Conservation (phyloP, 2,888 invertebrate genomes). For the Noctua comes region DNA sequence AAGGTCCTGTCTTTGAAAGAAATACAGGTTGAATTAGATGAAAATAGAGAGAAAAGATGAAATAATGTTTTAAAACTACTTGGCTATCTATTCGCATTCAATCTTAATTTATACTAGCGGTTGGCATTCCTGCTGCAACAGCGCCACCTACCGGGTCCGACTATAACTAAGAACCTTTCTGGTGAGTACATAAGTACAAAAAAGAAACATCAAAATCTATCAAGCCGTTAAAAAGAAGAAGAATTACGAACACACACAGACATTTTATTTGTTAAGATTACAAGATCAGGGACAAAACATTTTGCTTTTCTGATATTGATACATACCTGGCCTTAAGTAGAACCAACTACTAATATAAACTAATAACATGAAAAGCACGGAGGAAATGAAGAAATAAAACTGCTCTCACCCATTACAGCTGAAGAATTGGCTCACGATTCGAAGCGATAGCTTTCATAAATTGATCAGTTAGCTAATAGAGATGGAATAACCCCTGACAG, state of each 20-base stretch:
- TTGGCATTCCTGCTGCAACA: background rate
- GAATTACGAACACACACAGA: background rate
- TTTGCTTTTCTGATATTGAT: background rate
- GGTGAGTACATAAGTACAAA: background rate
- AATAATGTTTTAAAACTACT: background rate
- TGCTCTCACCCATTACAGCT: constrained; percentile 43
- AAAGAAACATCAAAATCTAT: background rate
- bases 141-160: background rate
- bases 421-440: constrained; percentile 57
- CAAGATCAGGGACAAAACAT: background rate
- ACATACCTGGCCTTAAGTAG: background rate
- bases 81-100: background rate
- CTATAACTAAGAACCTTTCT: background rate
- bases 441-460: constrained; percentile 60
- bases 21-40: background rate
- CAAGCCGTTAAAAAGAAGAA: background rate
- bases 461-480: constrained; percentile 58
- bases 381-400: constrained; percentile 49
- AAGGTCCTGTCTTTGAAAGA: background rate
- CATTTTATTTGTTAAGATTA: background rate
- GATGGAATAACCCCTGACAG: constrained; percentile 41
- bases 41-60: too few relatives aligned
- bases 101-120: background rate
- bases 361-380: constrained; percentile 17
- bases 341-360: background rate